Conservation (phyloP, 2,113 vertebrate species). For the Tringa solitaria region DNA sequence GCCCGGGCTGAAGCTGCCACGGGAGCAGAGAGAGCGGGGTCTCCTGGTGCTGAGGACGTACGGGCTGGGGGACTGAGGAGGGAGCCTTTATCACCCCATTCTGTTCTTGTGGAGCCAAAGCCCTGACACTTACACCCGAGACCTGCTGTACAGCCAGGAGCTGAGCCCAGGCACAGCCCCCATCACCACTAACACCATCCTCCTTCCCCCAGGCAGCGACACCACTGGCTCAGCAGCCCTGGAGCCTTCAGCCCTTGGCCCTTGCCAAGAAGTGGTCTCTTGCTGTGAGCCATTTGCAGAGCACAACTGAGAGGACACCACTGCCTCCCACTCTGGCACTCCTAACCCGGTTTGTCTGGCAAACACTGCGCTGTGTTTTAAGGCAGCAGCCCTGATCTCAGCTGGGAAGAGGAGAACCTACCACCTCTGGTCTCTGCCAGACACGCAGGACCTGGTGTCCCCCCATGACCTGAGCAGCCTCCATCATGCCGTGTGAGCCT, state of each 20-base stretch:
- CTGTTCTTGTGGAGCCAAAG: not conserved
- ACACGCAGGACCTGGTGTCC: rapidly evolving
- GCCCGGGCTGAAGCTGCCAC: not conserved
- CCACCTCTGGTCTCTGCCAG: not conserved
- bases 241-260: not conserved
- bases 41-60: not conserved
- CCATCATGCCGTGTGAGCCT: rapidly evolving
- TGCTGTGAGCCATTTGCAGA: not conserved
- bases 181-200: not conserved
- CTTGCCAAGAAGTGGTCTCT: not conserved
- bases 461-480: too few species aligned
- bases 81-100: rapidly evolving
- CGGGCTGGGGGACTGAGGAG: rapidly evolving
- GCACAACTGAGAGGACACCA: not conserved
- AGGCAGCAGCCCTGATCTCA: not conserved
- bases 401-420: not conserved
- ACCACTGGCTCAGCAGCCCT: rapidly evolving
- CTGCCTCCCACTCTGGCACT: not conserved
- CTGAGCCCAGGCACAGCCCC: rapidly evolving
- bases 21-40: too few species aligned
- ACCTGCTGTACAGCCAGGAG: not conserved
- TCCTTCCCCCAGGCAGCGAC: not conserved
- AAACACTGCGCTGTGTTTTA: not conserved
- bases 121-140: rapidly evolving
- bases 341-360: not conserved